Percentiles rank a stretch among this genome's conserved stretches.
These are phyloP conservation scores for Phycodurus eques DNA, from an alignment of 2,113 vertebrate genomes.

Conservation along the genomic window DNA sequence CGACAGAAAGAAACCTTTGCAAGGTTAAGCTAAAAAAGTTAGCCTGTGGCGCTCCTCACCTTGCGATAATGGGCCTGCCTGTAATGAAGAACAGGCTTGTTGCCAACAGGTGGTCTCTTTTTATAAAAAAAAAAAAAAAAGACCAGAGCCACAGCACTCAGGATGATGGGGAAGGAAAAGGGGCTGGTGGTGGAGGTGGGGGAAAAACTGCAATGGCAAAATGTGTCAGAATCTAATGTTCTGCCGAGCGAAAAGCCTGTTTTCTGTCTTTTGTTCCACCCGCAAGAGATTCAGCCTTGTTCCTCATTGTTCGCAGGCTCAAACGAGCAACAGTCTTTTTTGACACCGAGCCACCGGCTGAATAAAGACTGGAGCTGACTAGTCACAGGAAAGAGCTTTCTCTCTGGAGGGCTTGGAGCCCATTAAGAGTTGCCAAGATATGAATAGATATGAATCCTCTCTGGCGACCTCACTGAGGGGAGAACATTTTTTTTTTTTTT, in stretches of 20 bases:
- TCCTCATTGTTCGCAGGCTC: conserved; percentile 90
- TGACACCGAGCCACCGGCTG: conserved; percentile 97
- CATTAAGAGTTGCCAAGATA: conserved; percentile 89
- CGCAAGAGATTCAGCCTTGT: conserved; percentile 95
- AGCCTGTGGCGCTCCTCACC: conserved; percentile 71
- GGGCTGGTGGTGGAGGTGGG: conserved; percentile 54
- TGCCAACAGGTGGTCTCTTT: conserved; percentile 99
- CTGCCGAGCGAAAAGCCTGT: conserved; percentile 98
- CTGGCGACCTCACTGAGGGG: conserved; percentile 48
- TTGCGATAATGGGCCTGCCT: conserved; percentile 83
- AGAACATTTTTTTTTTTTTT: not conserved
- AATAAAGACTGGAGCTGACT: conserved; percentile 97
- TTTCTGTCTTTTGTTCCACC: conserved; percentile 96
- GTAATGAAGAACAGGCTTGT: conserved; percentile 89
- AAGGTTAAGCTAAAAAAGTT: conserved; percentile 76
- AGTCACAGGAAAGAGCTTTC: conserved; percentile 90
- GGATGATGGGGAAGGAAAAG: conserved; percentile 56
- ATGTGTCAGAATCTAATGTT: conserved; percentile 99
- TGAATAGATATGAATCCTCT: conserved; percentile 82
- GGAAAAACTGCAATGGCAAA: conserved; percentile 75
- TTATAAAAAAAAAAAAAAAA: conserved; percentile 43
- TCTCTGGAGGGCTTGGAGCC: conserved; percentile 83
- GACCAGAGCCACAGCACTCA: conserved; percentile 89
- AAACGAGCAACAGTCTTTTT: conserved; percentile 99
- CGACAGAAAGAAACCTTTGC: conserved; percentile 59